Conservation (phyloP, 1,140 invertebrate genomes). For the Cryptotermes secundus region DNA sequence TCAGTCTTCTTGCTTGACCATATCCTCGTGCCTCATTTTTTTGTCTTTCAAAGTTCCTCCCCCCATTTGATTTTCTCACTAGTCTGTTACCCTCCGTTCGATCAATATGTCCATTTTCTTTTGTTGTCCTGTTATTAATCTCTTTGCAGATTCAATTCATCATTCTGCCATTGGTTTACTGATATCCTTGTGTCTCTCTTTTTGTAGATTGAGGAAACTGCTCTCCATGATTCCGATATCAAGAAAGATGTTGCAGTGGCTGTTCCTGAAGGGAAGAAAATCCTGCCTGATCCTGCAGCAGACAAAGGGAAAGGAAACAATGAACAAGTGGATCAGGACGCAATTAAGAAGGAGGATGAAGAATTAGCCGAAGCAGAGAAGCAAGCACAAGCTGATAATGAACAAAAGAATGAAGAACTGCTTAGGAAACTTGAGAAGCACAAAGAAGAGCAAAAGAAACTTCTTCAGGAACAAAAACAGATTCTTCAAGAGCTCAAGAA, state of each 20-base stretch:
- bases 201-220: not conserved
- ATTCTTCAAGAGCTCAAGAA: slow-evolving; percentile 56
- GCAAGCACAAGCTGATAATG: slow-evolving; percentile 47
- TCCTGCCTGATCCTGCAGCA: not conserved
- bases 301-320: not conserved
- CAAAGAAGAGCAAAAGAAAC: slow-evolving; percentile 49
- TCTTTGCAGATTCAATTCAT: no score
- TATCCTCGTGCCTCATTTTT: no score
- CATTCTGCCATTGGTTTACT: no score
- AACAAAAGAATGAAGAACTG: slow-evolving; percentile 50
- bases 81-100: no score
- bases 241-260: not conserved
- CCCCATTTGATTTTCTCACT: no score
- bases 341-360: slow-evolving; percentile 56
- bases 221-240: not conserved
- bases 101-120: no score
- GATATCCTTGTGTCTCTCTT: not conserved
- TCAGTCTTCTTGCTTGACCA: no score
- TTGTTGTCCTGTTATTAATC: no score
- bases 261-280: not conserved
- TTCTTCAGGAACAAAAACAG: slow-evolving; percentile 55
- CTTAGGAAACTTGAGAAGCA: slow-evolving; percentile 58
- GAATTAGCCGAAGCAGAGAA: slow-evolving; percentile 50
- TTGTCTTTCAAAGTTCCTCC: no score
- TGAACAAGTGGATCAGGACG: slow-evolving; percentile 45